These are phyloP conservation scores for Nymphalis urticae DNA, from an alignment of 2,888 invertebrate species.

Conservation along the genomic window DNA sequence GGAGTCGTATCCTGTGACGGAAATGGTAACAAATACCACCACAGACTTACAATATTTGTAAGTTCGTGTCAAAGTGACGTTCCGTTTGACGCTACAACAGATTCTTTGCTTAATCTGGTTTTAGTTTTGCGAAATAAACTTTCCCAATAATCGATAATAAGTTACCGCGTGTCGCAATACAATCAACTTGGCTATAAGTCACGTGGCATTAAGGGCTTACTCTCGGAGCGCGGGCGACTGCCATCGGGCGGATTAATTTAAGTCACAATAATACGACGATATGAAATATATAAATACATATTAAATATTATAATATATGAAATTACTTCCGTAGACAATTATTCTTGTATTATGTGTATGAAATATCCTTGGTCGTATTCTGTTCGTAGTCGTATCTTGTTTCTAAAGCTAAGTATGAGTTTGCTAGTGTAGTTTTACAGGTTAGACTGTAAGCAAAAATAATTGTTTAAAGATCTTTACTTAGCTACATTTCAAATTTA, in stretches of 20 bases:
- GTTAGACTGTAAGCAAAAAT: too few species aligned
- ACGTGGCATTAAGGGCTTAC: constrained; percentile 1
- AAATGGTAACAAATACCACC: too few species aligned
- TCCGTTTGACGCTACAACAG: too few species aligned
- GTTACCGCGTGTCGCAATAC: not conserved
- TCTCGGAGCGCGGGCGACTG: not conserved
- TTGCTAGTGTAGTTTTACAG: too few species aligned
- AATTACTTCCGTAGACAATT: too few species aligned
- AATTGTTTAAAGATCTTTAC: too few species aligned
- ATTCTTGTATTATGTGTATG: too few species aligned
- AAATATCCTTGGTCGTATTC: not conserved
- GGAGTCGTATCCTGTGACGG: too few species aligned
- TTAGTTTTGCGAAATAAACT: not conserved
- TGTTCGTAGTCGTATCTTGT: too few species aligned
- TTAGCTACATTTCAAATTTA: too few species aligned
- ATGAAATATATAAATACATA: not conserved
- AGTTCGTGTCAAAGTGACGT: too few species aligned
- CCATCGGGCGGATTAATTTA: not conserved
- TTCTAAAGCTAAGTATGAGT: not conserved
- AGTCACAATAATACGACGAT: not conserved
- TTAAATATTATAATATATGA: not conserved
- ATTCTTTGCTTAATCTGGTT: not conserved
- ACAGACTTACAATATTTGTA: too few species aligned
- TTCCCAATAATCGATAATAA: not conserved
- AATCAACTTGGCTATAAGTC: not conserved